phyloP scores from a whole-genome alignment of 1,140 invertebrate genomes.

The Trichomalopsis sarcophagae region DNA sequence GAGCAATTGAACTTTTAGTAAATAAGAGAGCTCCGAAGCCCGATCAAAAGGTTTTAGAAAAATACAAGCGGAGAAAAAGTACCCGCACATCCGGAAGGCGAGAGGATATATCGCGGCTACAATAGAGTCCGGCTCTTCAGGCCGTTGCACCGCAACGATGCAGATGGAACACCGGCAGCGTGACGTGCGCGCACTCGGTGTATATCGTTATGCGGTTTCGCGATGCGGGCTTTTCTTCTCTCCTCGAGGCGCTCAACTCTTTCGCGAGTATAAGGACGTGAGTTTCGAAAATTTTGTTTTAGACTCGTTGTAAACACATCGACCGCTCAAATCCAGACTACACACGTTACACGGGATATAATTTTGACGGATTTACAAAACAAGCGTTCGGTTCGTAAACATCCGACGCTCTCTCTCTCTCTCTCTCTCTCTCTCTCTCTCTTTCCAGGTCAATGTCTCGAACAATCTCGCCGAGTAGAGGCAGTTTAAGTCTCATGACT shows the following conservation, averaged over 20 bases:
- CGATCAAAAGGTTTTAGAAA: no score
- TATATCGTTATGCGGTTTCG: not conserved
- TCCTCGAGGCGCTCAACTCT: not conserved
- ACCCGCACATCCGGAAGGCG: no score
- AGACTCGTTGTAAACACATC: no score
- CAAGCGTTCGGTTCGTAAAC: not conserved
- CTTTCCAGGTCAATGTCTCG: not conserved
- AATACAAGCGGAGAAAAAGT: no score
- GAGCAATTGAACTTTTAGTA: no score
- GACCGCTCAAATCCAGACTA: not conserved
- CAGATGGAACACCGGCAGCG: conserved; percentile 11
- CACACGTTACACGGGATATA: not conserved
- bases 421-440: no score
- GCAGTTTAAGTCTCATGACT: not conserved
- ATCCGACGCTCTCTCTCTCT: no score
- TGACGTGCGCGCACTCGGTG: not conserved
- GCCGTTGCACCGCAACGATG: not conserved
- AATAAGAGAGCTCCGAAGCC: no score
- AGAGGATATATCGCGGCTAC: not conserved
- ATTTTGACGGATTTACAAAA: conserved; percentile 13
- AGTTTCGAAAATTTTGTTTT: not conserved
- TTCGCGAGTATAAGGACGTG: not conserved
- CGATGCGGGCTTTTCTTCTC: not conserved
- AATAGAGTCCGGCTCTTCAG: not conserved
- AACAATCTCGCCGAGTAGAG: not conserved